Conservation (phyloP, 2,113 vertebrate species). For the Cynopterus brachyotis region DNA sequence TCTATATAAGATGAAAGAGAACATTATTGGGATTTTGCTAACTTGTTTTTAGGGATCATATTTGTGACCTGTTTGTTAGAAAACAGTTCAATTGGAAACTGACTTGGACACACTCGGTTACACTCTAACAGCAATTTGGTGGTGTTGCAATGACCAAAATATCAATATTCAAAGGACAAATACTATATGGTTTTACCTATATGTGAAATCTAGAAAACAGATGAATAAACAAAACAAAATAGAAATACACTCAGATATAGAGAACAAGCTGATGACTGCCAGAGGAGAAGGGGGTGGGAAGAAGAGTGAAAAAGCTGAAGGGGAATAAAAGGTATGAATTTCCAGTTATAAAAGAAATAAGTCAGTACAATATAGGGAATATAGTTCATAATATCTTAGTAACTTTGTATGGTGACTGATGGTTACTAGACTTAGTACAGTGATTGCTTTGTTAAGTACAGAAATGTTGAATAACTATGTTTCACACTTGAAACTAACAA, state of each 20-base stretch:
- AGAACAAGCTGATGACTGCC: background rate
- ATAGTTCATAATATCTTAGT: background rate
- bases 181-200: too few relatives aligned
- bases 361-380: background rate
- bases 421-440: background rate
- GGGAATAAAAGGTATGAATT: background rate
- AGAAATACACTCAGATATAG: too few relatives aligned
- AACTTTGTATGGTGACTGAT: background rate
- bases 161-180: background rate
- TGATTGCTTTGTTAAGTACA: background rate
- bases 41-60: background rate
- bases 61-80: background rate
- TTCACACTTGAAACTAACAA: too few relatives aligned
- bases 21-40: background rate
- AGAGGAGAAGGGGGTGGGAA: background rate
- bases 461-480: background rate
- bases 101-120: background rate
- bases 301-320: background rate
- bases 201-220: too few relatives aligned
- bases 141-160: background rate
- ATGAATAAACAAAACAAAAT: too few relatives aligned
- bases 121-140: background rate
- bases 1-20: background rate
- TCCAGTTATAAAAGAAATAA: too few relatives aligned
- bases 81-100: background rate